Evolutionary conservation across 2,113 vertebrate species (phyloP).

Genomic region (Lipotes vexillifer): DNA sequence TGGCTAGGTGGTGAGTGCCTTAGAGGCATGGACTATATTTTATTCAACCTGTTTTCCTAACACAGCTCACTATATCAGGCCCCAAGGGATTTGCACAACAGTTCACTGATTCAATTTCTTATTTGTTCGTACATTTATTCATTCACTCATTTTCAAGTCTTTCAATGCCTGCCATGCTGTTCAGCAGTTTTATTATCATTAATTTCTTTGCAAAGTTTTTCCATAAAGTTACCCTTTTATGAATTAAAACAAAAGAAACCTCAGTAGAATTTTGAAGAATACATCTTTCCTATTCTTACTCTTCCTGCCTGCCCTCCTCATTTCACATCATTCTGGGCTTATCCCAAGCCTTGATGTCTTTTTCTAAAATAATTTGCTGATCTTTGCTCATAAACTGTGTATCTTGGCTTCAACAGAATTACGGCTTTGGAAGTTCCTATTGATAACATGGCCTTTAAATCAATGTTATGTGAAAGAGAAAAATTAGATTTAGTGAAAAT

Average conservation of each 20-base stretch:
- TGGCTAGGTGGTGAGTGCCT: background rate
- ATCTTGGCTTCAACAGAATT: background rate
- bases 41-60: background rate
- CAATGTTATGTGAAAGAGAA: background rate
- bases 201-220: background rate
- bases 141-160: background rate
- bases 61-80: background rate
- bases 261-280: background rate
- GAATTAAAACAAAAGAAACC: background rate
- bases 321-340: background rate
- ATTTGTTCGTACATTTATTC: background rate
- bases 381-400: background rate
- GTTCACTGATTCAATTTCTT: background rate
- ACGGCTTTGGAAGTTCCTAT: background rate
- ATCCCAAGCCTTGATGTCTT: background rate
- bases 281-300: background rate
- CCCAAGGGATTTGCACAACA: background rate
- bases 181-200: background rate
- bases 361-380: background rate
- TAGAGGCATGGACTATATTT: background rate
- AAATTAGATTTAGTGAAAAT: conserved; percentile 3
- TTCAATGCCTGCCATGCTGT: background rate
- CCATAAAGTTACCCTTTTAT: background rate
- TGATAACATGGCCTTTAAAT: conserved; percentile 8
- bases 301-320: background rate